Conservation (phyloP, 2,888 invertebrate species). For the Patella depressa region DNA sequence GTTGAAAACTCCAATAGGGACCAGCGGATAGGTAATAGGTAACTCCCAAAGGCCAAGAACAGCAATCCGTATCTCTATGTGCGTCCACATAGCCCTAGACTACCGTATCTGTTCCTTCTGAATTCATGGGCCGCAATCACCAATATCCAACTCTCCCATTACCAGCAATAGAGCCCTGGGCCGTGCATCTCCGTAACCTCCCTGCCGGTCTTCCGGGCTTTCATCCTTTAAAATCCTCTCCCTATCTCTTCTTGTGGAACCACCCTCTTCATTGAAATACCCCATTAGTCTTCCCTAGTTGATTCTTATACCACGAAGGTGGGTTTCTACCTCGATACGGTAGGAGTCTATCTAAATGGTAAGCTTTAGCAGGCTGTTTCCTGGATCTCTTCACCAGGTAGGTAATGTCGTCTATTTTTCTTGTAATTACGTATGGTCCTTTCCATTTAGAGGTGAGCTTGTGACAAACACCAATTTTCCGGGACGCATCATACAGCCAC, state of each 20-base stretch:
- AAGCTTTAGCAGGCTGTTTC: constrained; percentile 23
- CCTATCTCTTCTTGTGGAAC: too few relatives aligned
- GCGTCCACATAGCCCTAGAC: not conserved
- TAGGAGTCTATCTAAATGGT: constrained; percentile 29
- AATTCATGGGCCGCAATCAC: not conserved
- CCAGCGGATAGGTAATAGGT: not conserved
- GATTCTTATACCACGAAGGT: constrained; percentile 24
- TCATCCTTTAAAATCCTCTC: not conserved
- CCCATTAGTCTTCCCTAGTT: not conserved
- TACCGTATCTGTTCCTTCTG: not conserved
- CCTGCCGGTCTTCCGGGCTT: not conserved
- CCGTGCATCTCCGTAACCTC: too few relatives aligned
- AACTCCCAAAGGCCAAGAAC: not conserved
- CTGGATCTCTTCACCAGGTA: constrained; percentile 31
- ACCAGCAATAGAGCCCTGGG: not conserved
- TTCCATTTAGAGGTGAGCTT: constrained; percentile 33
- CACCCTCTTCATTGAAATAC: too few relatives aligned
- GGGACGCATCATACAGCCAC: constrained; percentile 31
- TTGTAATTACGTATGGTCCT: constrained; percentile 30
- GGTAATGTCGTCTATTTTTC: constrained; percentile 27
- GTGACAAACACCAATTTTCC: constrained; percentile 29
- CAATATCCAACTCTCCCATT: not conserved
- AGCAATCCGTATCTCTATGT: not conserved
- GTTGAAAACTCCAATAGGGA: not conserved
- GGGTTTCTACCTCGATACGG: constrained; percentile 28